These are phyloP conservation scores for Caligus rogercresseyi DNA, from an alignment of 1,140 invertebrate species.

Conservation along the genomic window DNA sequence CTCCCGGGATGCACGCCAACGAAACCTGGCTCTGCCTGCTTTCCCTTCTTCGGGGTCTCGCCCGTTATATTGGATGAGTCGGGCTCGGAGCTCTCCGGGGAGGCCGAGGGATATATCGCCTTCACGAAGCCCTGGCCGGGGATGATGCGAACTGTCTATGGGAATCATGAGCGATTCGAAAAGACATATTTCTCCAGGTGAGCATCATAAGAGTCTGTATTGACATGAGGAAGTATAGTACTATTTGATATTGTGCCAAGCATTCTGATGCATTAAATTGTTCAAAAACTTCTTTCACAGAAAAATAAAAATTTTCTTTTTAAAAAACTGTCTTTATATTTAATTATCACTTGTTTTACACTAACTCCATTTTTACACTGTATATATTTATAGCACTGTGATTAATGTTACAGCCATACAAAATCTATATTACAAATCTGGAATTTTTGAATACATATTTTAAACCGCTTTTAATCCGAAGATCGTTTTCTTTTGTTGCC, in stretches of 20 bases:
- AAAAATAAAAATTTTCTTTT: too few relatives aligned
- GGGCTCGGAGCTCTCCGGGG: constrained; percentile 64
- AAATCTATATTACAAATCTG: too few relatives aligned
- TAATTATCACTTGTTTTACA: constrained; percentile 25
- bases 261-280: too few relatives aligned
- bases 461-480: too few relatives aligned
- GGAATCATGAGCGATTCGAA: constrained; percentile 79
- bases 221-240: too few relatives aligned
- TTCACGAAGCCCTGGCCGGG: constrained; percentile 89
- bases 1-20: constrained; percentile 82
- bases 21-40: constrained; percentile 49
- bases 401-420: too few relatives aligned
- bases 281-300: too few relatives aligned
- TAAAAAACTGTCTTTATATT: constrained; percentile 6
- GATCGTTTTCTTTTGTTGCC: neutral
- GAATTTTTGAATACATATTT: too few relatives aligned
- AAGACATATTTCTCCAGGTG: constrained; percentile 59
- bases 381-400: too few relatives aligned
- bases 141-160: constrained; percentile 83
- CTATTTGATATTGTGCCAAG: too few relatives aligned
- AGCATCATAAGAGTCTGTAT: too few relatives aligned
- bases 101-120: constrained; percentile 81
- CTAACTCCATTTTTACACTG: too few relatives aligned
- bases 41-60: constrained; percentile 89
- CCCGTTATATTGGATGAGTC: constrained; percentile 71